Percentiles rank a stretch among this genome's conserved stretches.
Conservation (phyloP, 2,888 invertebrate genomes). For the Melanostoma scalare region DNA sequence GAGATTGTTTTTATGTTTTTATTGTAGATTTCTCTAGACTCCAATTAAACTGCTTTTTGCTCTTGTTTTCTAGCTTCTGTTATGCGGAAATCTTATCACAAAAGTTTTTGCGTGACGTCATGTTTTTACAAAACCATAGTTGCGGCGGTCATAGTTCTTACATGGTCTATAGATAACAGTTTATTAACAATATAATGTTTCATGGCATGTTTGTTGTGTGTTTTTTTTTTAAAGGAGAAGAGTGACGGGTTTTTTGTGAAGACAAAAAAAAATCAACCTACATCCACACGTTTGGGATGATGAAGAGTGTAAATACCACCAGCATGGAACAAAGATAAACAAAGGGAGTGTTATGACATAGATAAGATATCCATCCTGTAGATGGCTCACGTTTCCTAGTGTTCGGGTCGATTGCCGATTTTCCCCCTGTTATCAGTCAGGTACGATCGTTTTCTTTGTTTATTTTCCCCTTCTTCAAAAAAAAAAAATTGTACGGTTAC, state of each 20-base stretch:
- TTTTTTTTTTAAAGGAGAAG: constrained; percentile 29
- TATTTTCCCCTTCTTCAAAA: neutral
- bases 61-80: neutral
- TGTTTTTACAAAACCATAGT: constrained; percentile 51
- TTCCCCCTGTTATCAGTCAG: constrained; percentile 61
- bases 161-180: constrained; percentile 57
- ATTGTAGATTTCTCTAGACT: constrained; percentile 21
- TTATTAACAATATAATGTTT: constrained; percentile 13
- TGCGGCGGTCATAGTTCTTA: constrained; percentile 64
- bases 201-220: constrained; percentile 34
- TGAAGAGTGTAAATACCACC: constrained; percentile 40
- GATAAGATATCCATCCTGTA: constrained; percentile 60
- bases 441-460: constrained; percentile 56
- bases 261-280: constrained; percentile 7
- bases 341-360: constrained; percentile 65
- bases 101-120: constrained; percentile 56
- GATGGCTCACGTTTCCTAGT: constrained; percentile 68
- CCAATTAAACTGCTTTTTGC: constrained; percentile 25
- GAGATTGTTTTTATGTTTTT: constrained; percentile 50
- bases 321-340: constrained; percentile 36
- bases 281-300: neutral
- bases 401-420: constrained; percentile 40
- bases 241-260: constrained; percentile 37
- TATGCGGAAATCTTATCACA: constrained; percentile 47
- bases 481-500: constrained; percentile 29